Conservation (phyloP, 2,797 vertebrate genomes). For the Pempheris klunzingeri region DNA sequence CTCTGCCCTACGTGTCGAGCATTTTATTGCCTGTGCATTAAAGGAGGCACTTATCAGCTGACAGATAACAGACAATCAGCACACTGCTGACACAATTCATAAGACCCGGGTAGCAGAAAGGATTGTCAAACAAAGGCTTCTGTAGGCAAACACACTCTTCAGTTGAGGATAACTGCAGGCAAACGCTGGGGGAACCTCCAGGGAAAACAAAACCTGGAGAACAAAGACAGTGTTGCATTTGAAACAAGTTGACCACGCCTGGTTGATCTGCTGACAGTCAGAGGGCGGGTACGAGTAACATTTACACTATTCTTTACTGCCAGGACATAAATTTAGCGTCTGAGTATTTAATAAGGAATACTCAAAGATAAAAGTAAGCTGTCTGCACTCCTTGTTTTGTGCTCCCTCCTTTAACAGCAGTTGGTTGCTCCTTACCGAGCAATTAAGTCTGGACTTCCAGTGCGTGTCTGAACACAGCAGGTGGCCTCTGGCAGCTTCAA, state of each 20-base stretch:
- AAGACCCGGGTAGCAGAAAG: conserved; percentile 77
- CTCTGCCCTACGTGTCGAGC: conserved; percentile 69
- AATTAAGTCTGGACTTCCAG: conserved; percentile 41
- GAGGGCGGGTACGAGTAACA: conserved; percentile 48
- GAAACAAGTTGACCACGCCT: conserved; percentile 78
- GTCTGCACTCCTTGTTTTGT: conserved; percentile 17
- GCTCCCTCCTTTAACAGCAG: conserved; percentile 20
- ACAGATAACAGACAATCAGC: conserved; percentile 85
- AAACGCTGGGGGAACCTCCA: conserved; percentile 63
- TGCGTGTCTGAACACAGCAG: conserved; percentile 55
- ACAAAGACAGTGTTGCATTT: conserved; percentile 79
- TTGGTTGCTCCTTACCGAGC: conserved; percentile 18
- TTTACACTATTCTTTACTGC: conserved; percentile 40
- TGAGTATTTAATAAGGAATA: conserved; percentile 21
- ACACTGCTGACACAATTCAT: conserved; percentile 87
- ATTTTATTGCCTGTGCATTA: conserved; percentile 84
- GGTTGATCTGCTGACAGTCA: conserved; percentile 69
- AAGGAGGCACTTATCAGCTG: conserved; percentile 82
- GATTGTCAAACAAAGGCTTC: conserved; percentile 86
- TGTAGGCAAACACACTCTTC: conserved; percentile 83
- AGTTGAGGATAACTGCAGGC: conserved; percentile 78
- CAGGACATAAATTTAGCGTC: conserved; percentile 24
- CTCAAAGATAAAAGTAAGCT: conserved; percentile 12
- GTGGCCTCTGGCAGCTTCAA: conserved; percentile 57
- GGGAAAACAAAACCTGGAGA: conserved; percentile 80